Evolutionary conservation across 2,797 vertebrate species (phyloP).

Genomic region (Darevskia nairensis): DNA sequence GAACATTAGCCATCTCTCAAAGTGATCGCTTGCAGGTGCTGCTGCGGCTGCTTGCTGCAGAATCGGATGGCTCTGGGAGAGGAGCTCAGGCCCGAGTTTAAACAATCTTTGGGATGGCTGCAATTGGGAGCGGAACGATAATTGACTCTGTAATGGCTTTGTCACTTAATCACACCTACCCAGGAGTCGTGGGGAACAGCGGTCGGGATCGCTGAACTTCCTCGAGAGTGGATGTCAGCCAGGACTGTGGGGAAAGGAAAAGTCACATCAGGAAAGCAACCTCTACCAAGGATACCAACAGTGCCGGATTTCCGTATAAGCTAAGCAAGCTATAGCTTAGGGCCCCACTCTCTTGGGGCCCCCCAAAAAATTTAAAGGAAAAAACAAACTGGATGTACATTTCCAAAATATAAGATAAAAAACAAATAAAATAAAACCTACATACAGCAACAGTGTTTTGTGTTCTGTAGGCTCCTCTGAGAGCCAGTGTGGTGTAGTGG

Average conservation of each 20-base stretch:
- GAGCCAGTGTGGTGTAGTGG: no score
- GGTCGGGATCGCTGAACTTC: slow-evolving; percentile 66
- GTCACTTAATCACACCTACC: slow-evolving; percentile 61
- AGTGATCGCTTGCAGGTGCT: slow-evolving; percentile 95
- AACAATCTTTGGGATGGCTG: slow-evolving; percentile 28
- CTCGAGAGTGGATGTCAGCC: not conserved
- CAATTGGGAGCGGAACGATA: slow-evolving; percentile 25
- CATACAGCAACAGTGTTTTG: no score
- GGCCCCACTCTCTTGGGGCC: no score
- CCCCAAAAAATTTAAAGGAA: no score
- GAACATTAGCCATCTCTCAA: slow-evolving; percentile 90
- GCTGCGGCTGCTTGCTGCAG: slow-evolving; percentile 56
- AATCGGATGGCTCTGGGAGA: slow-evolving; percentile 50
- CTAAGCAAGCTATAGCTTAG: no score
- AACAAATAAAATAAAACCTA: no score
- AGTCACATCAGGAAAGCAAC: no score
- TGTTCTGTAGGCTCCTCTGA: no score
- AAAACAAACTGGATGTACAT: no score
- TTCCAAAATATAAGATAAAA: no score
- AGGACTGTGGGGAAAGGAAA: not conserved
- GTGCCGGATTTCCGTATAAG: no score
- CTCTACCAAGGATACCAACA: no score
- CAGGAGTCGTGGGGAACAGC: slow-evolving; percentile 47
- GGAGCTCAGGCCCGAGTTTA: slow-evolving; percentile 15
- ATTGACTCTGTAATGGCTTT: slow-evolving; percentile 37